Evolutionary conservation across 2,888 invertebrate genomes (phyloP).

Genomic region (Pseudococcus jackbeardsleyi): DNA sequence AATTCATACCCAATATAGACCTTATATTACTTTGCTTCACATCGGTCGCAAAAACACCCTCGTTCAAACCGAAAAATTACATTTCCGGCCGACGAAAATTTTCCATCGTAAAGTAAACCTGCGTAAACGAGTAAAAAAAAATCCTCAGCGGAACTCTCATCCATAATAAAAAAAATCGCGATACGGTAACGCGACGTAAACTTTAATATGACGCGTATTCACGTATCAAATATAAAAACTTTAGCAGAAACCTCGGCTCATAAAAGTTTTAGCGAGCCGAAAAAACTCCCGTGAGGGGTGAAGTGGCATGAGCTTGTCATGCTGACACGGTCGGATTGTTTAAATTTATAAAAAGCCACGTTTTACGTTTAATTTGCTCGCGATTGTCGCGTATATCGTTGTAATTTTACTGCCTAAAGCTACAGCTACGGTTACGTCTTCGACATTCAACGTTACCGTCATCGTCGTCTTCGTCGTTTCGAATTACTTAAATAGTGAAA

Average conservation of each 20-base stretch:
- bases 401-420: background rate
- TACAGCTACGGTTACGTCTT: background rate
- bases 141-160: constrained; percentile 17
- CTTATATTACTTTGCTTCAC: background rate
- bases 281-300: background rate
- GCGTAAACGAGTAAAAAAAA: background rate
- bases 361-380: constrained; percentile 31
- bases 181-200: background rate
- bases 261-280: background rate
- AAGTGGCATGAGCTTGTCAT: background rate
- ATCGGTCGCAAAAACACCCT: background rate
- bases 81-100: background rate
- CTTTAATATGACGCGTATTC: constrained; percentile 29
- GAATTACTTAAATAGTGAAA: constrained; percentile 20
- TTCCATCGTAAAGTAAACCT: background rate
- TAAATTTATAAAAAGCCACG: constrained; percentile 32
- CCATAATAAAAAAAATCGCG: constrained; percentile 32
- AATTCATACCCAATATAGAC: background rate
- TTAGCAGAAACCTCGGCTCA: constrained; percentile 25
- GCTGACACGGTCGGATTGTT: constrained; percentile 36
- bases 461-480: constrained; percentile 1
- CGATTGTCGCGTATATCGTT: constrained; percentile 38
- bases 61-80: background rate
- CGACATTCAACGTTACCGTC: background rate
- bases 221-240: constrained; percentile 41